Percentiles rank a stretch among this genome's conserved stretches.
phyloP scores from a whole-genome alignment of 2,113 vertebrate species.

The Eptesicus fuscus region DNA sequence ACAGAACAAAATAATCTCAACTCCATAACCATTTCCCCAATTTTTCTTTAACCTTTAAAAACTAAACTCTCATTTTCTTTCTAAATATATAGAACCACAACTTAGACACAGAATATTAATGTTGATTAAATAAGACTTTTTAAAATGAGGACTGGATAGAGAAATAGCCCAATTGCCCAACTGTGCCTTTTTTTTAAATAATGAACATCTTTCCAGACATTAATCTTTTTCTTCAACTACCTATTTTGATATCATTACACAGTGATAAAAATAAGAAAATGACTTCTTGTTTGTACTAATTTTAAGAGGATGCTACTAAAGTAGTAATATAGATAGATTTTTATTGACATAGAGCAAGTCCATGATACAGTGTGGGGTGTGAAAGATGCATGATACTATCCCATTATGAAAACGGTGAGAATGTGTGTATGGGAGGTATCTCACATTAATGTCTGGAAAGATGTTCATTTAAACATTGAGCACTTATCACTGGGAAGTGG shows the following conservation, averaged over 20 bases:
- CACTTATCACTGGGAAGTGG: not conserved
- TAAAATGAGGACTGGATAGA: not conserved
- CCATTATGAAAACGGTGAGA: not conserved
- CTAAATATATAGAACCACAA: not conserved
- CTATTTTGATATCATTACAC: not conserved
- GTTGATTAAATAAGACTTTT: not conserved
- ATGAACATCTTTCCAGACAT: not conserved
- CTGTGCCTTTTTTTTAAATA: not conserved
- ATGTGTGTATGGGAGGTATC: not conserved
- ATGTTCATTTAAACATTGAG: not conserved
- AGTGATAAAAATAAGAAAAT: slow-evolving; percentile 8
- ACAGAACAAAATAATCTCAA: slow-evolving; percentile 4
- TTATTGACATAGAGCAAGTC: not conserved
- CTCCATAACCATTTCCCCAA: not conserved
- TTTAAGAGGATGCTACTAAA: slow-evolving; percentile 10
- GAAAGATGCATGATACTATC: not conserved
- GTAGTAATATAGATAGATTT: not conserved
- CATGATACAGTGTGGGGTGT: not conserved
- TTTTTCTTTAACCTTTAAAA: slow-evolving; percentile 23
- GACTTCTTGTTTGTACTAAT: not conserved
- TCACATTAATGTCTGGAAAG: not conserved
- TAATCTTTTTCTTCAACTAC: not conserved
- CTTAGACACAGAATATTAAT: not conserved
- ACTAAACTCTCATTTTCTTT: not conserved
- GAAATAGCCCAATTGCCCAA: not conserved